Base-by-base conservation (phyloP, 2,888 invertebrate genomes). In the Diplazon laetatorius region DNA sequence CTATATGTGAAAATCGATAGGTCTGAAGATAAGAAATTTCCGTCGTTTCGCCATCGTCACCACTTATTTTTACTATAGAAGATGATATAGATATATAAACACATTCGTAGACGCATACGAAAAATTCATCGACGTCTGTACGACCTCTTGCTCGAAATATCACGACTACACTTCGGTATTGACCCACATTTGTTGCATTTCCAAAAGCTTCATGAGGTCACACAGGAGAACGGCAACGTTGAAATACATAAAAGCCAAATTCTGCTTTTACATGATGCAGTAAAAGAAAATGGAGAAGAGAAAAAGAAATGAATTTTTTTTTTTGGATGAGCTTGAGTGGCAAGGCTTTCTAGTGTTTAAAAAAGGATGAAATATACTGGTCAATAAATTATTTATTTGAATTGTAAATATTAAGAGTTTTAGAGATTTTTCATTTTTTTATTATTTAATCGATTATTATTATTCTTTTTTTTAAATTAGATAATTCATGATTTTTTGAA, bases 1-100 rank as follows among this genome's bases (percentile, higher is more conserved):
- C 25, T 14, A 4, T 12, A 46, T 12, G 5, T 22, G 8, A 5
- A n/a, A 57, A 63, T 74, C 76, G 59, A 76, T 76, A 71, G 42
- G 20, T 14, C 55, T 42, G 50, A 18, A 55, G 44, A 57, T 30
- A 20, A 18, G 20, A 9, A 30, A 59, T 69, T 22, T 12, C 18
- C 35, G 37, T 48, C 52, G 18, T 10, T 35, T 25, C 37, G 39
- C 18, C 6, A 20, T 12, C 3, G 30, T 46, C 42, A 25, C n/a
- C n/a, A 20, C 48, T 63, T 63, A 16, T 57, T 14, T 25, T 25
- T 35, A 18, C 52, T 6, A n/a, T 39, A 37, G n/a, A n/a, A n/a
- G n/a, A n/a, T n/a, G n/a, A n/a, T n/a, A 5, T 8, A 9, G 25
- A n/a, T 5, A 52, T 46, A 44, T 14, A 16, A 16, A 16, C 8